Evolutionary conservation across 2,113 vertebrate species (phyloP).

Genomic region (Prunella fulvescens): DNA sequence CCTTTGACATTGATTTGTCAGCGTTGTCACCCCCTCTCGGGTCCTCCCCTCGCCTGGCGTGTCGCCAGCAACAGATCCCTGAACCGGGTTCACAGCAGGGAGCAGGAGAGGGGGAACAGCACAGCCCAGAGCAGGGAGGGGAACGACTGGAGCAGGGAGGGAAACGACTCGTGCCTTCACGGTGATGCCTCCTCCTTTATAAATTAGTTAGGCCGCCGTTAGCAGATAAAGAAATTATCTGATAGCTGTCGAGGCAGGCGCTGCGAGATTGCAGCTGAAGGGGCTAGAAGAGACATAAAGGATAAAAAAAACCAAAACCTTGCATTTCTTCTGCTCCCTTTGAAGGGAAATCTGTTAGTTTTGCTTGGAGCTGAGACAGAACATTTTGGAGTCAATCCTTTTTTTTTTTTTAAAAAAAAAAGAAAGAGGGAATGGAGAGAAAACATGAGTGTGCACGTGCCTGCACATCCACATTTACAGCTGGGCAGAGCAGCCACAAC

Average conservation of each 20-base stretch:
- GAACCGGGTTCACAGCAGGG: not conserved
- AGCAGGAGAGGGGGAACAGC: not conserved
- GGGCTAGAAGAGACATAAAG: conserved; percentile 5
- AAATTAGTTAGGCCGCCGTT: conserved; percentile 53
- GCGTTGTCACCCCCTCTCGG: conserved; percentile 20
- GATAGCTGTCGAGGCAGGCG: conserved; percentile 9
- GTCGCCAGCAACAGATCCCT: not conserved
- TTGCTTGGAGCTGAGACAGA: not conserved
- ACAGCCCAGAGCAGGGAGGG: not conserved
- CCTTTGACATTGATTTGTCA: conserved; percentile 56
- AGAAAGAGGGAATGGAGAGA: not conserved
- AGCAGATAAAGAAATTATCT: conserved; percentile 52
- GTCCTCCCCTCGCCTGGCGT: not conserved
- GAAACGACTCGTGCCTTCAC: not conserved
- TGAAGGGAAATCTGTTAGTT: conserved; percentile 1
- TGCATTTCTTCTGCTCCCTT: not conserved
- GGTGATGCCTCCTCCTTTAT: conserved; percentile 36
- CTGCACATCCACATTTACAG: not conserved
- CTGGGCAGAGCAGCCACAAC: not conserved
- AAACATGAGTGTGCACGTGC: not conserved
- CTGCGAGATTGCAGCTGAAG: not conserved
- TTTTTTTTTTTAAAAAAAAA: not conserved
- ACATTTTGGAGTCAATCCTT: not conserved
- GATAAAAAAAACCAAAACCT: not conserved
- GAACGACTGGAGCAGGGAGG: not conserved